These are phyloP conservation scores for Pegoplata infirma DNA, from an alignment of 2,888 invertebrate species.

Conservation along the genomic window DNA sequence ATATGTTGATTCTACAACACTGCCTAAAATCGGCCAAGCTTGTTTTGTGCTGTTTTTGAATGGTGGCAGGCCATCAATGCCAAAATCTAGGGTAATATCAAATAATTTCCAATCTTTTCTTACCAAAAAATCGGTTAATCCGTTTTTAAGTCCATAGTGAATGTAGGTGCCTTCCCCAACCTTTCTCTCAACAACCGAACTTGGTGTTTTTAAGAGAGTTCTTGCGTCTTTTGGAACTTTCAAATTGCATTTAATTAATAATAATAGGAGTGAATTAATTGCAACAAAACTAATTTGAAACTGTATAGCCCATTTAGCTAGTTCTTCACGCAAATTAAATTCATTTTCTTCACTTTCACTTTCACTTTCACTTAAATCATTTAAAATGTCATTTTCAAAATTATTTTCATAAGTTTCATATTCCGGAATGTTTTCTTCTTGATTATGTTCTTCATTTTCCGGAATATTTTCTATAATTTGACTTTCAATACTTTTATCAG, in stretches of 20 bases:
- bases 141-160: too few relatives aligned
- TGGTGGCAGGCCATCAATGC: conserved; percentile 54
- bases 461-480: too few relatives aligned
- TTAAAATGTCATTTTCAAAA: background rate
- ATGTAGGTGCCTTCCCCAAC: conserved; percentile 23
- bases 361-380: background rate
- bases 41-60: conserved; percentile 55
- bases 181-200: conserved; percentile 26
- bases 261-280: conserved; percentile 22
- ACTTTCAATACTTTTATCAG: too few relatives aligned
- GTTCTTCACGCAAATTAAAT: conserved; percentile 34
- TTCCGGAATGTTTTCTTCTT: too few relatives aligned
- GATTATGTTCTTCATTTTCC: too few relatives aligned
- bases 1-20: conserved; percentile 25
- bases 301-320: conserved; percentile 33
- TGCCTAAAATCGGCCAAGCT: conserved; percentile 49
- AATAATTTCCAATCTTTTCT: conserved; percentile 18
- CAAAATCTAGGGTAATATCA: conserved; percentile 45
- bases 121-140: conserved; percentile 36
- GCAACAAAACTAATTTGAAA: conserved; percentile 26
- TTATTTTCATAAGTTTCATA: background rate
- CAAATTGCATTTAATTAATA: conserved; percentile 31
- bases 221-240: conserved; percentile 32
- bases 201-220: conserved; percentile 35
- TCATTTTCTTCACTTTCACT: conserved; percentile 15